Percentiles rank a stretch among this genome's conserved stretches.
These are phyloP conservation scores for Leptopilina clavipes DNA, from an alignment of 1,140 invertebrate species.

Conservation along the genomic window DNA sequence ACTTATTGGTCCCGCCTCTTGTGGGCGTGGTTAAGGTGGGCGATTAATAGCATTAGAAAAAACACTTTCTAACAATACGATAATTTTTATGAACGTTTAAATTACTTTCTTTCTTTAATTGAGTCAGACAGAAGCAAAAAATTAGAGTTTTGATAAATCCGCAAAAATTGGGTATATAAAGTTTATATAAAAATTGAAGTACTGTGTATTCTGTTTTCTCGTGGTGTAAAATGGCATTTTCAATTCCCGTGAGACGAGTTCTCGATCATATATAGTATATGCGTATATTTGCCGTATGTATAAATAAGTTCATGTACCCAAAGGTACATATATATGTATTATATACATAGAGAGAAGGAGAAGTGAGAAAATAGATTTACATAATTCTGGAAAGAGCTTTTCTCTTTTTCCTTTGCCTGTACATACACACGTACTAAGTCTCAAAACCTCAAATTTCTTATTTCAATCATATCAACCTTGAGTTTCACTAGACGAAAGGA, in stretches of 20 bases:
- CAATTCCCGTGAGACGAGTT: background rate
- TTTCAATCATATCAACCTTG: background rate
- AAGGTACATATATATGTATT: background rate
- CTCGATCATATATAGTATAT: conserved; percentile 18
- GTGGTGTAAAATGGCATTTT: background rate
- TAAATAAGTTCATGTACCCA: background rate
- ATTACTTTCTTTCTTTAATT: too few relatives aligned
- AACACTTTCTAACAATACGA: too few relatives aligned
- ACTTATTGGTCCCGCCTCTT: too few relatives aligned
- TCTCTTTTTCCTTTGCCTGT: background rate
- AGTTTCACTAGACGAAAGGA: background rate
- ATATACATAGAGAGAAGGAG: too few relatives aligned
- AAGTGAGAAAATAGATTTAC: conserved; percentile 1
- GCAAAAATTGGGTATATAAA: background rate
- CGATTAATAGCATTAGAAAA: too few relatives aligned
- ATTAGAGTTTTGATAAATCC: background rate
- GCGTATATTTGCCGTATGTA: conserved; percentile 32
- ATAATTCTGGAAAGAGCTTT: conserved; percentile 22
- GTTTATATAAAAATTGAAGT: background rate
- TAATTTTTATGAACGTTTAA: too few relatives aligned
- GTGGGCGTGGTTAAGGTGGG: too few relatives aligned
- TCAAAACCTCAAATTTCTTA: background rate
- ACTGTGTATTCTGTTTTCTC: background rate
- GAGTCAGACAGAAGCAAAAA: background rate
- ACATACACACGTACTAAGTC: background rate